Evolutionary conservation across 2,797 vertebrate species (phyloP).

Genomic region (Enteromius argenteus): DNA sequence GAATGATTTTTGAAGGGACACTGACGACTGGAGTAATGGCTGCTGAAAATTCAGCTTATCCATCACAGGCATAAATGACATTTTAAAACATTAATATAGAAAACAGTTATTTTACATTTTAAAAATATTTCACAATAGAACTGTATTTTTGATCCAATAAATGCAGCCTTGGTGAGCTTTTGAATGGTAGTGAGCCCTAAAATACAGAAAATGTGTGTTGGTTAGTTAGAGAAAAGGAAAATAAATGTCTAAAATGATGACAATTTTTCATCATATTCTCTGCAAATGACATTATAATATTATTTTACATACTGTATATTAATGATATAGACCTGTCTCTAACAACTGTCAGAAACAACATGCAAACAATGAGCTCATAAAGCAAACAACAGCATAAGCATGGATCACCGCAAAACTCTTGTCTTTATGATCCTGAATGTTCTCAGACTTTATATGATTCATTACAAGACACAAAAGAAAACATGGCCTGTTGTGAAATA

Average conservation of each 20-base stretch:
- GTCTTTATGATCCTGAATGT: not conserved
- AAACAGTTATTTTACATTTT: not conserved
- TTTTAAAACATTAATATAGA: not conserved
- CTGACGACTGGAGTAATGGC: not conserved
- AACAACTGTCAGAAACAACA: constrained; percentile 1
- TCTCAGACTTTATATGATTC: constrained; percentile 18
- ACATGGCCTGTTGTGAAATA: constrained; percentile 16
- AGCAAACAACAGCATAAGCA: constrained; percentile 21
- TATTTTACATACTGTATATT: not conserved
- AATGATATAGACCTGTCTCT: not conserved
- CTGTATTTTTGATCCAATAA: not conserved
- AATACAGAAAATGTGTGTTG: not conserved
- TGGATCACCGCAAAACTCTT: constrained; percentile 9
- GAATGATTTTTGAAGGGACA: not conserved
- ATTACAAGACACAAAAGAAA: constrained; percentile 8
- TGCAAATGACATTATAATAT: not conserved
- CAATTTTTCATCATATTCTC: not conserved
- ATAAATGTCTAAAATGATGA: not conserved
- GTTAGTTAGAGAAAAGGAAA: not conserved
- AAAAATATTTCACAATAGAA: not conserved
- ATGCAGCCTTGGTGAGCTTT: not conserved
- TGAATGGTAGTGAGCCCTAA: not conserved
- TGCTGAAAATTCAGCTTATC: not conserved
- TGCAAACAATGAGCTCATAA: constrained; percentile 12
- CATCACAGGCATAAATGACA: not conserved